Evolutionary conservation across 2,888 invertebrate species (phyloP).

Genomic region (Melikaiella ostensackeni): DNA sequence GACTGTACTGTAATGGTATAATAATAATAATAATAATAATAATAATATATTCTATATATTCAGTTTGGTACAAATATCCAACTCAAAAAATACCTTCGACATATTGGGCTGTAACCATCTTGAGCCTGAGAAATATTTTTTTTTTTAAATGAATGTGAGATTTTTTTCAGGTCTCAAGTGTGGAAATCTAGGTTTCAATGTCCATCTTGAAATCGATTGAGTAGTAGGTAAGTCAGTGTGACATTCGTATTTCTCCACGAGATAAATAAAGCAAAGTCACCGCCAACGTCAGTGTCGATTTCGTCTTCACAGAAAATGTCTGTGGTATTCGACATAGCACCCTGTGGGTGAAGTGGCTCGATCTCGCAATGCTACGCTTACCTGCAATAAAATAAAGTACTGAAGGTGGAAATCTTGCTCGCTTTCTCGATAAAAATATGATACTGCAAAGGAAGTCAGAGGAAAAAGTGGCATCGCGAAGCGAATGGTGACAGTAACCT

Average conservation of each 20-base stretch:
- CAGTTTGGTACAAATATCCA: no score
- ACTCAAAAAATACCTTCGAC: no score
- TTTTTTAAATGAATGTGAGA: no score
- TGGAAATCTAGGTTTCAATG: background rate
- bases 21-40: no score
- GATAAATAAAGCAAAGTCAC: conserved; percentile 22
- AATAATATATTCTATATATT: no score
- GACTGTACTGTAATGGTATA: no score
- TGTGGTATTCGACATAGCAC: background rate
- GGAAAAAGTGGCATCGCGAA: background rate
- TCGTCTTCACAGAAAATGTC: conserved; percentile 8
- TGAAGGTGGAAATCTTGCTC: background rate
- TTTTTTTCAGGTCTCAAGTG: background rate
- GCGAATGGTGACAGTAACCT: background rate
- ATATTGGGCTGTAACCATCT: no score
- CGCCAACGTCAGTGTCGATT: conserved; percentile 9
- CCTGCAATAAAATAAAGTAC: conserved; percentile 4
- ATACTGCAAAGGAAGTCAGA: background rate
- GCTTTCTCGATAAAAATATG: conserved; percentile 6
- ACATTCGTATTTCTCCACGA: conserved; percentile 19
- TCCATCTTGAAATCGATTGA: conserved; percentile 1
- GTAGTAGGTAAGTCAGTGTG: conserved; percentile 19
- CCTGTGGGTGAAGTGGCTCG: background rate
- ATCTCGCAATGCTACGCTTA: background rate
- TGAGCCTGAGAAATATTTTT: no score